A percentile compares a stretch with the other conserved stretches of the same genome.
Evolutionary conservation across 1,140 invertebrate species (phyloP).

Genomic region (Oscheius sp.): DNA sequence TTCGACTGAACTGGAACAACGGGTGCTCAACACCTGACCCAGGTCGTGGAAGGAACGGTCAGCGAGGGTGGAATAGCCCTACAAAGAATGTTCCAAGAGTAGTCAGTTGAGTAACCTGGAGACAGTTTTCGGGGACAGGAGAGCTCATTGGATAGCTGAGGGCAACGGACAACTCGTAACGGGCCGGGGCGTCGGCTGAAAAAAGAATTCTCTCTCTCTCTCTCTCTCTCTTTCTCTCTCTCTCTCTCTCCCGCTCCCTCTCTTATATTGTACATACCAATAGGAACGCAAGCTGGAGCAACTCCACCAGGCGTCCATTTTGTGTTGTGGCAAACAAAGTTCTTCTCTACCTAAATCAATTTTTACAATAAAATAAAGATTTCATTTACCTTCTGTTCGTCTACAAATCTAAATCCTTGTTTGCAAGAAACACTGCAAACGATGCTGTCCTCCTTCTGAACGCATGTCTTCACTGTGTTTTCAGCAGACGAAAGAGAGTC

Average conservation of each 20-base stretch:
- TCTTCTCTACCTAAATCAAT: slow-evolving; percentile 77
- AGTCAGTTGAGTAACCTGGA: slow-evolving; percentile 61
- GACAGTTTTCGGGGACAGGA: slow-evolving; percentile 76
- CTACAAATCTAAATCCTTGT: slow-evolving; percentile 78
- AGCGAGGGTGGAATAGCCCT: slow-evolving; percentile 80
- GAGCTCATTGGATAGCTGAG: slow-evolving; percentile 84
- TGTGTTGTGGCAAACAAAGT: slow-evolving; percentile 86
- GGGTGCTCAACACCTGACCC: slow-evolving; percentile 78
- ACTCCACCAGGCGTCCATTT: slow-evolving; percentile 47
- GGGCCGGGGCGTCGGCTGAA: slow-evolving; percentile 73
- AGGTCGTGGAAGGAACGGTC: slow-evolving; percentile 75
- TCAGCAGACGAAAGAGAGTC: slow-evolving; percentile 82
- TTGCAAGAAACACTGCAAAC: slow-evolving; percentile 69
- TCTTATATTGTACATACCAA: slow-evolving; percentile 21
- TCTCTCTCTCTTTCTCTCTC: not conserved
- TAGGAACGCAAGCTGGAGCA: slow-evolving; percentile 48
- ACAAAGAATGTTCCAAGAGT: slow-evolving; percentile 42
- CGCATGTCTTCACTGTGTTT: slow-evolving; percentile 26
- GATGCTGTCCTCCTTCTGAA: slow-evolving; percentile 11
- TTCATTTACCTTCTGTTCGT: slow-evolving; percentile 22
- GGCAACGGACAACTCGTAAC: slow-evolving; percentile 86
- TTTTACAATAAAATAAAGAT: too few species aligned
- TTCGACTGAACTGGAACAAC: slow-evolving; percentile 83
- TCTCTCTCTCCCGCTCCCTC: not conserved
- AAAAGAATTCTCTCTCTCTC: not conserved